Base-by-base conservation (phyloP, 2,888 invertebrate genomes). In the Caenorhabditis sp. region DNA sequence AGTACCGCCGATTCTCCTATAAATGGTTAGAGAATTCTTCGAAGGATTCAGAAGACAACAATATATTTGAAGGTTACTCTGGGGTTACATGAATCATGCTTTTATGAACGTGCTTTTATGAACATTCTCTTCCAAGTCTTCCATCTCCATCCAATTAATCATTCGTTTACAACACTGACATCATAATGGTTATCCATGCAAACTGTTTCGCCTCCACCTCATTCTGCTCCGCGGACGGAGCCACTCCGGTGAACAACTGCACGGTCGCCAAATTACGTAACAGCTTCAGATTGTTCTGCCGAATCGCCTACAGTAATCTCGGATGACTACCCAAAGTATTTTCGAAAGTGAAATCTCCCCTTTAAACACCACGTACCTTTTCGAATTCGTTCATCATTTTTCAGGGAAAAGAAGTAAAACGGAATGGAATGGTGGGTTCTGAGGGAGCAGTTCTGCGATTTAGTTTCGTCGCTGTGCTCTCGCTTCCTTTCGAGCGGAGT, bases 381-480 rank as follows among this genome's bases (percentile, higher is more conserved):
- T 74, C 73, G 20, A 74, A 74, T 22, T 74, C 73, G 58, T 66
- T 74, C 73, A 71, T 71, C 70, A 74, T 74, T 53, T 46, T 56
- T 30, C 9, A 26, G 17, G 5, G n/a, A 22, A 17, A 15, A 50
- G n/a, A 8, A 17, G 27, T 39, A 48, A 26, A 11, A 30, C 17
- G 15, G 27, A 27, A 30, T 20, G 15, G 8, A 37, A 11, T 26
- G 41, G 26, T 7, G 9, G 11, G 6, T 9, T 13, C 9, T 35
- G 6, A 35, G 35, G n/a, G n/a, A n/a, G n/a, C n/a, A n/a, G n/a
- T n/a, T n/a, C n/a, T n/a, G n/a, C 2, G 24, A 15, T 46, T 65
- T 26, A 55, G 52, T 53, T 63, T 45, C 35, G 56, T 41, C 50
- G 48, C 20, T 39, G 22, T 48, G 52, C 37, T 53, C 22, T 24